Evolutionary conservation across 2,113 vertebrate species (phyloP).

Genomic region (Leuciscus idus): DNA sequence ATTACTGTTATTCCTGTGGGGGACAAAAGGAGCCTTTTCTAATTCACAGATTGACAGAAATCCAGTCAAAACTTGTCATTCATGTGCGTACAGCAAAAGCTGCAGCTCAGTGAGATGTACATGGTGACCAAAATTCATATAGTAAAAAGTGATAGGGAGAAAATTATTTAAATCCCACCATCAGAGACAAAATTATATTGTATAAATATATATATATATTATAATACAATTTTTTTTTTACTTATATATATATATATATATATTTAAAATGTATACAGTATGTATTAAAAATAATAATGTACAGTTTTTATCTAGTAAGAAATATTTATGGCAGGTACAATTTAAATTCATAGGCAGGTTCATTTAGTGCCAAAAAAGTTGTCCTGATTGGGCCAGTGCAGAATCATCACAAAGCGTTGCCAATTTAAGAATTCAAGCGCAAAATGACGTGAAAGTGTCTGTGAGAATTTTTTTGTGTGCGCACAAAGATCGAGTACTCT

Average conservation of each 20-base stretch:
- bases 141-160: neutral
- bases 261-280: no score
- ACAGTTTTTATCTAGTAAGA: neutral
- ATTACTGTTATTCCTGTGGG: neutral
- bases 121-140: neutral
- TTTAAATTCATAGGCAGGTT: neutral
- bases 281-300: neutral
- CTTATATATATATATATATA: no score
- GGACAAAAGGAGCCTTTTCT: neutral
- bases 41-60: neutral
- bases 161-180: neutral
- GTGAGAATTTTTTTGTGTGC: no score
- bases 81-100: neutral
- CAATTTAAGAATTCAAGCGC: no score
- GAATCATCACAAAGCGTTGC: no score
- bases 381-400: no score
- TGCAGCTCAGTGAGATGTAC: neutral
- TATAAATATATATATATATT: no score
- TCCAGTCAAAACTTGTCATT: neutral
- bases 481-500: no score
- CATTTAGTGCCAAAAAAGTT: neutral
- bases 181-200: neutral
- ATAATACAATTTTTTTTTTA: no score
- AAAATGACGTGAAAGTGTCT: no score
- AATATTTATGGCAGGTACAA: neutral